phyloP scores from a whole-genome alignment of 92 coral and sea anemone species.

The Paramuricea clavata region DNA sequence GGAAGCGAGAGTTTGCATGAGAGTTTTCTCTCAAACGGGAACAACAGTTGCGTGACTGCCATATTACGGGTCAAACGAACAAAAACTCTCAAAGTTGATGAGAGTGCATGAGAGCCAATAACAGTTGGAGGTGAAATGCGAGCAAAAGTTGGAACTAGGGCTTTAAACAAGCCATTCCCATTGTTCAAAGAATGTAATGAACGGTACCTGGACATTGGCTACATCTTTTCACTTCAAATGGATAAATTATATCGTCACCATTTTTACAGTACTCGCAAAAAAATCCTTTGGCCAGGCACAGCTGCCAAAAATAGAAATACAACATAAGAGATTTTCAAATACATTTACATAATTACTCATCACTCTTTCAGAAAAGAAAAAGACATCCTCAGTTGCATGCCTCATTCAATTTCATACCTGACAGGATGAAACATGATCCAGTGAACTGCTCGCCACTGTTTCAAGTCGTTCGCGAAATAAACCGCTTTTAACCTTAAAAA shows the following conservation, averaged over 20 bases:
- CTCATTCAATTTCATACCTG: slow-evolving; percentile 10
- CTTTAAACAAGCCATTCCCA: no score
- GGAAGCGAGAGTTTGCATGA: no score
- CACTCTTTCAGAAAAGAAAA: neutral
- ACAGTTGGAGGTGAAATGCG: no score
- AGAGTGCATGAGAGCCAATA: no score
- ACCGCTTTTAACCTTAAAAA: slow-evolving; percentile 43
- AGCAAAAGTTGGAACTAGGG: no score
- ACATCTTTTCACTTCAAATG: slow-evolving; percentile 85
- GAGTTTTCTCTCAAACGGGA: no score
- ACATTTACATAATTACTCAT: neutral
- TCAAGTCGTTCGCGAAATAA: slow-evolving; percentile 35
- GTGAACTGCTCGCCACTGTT: neutral
- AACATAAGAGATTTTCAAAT: neutral
- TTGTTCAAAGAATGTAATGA: neutral
- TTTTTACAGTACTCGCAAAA: slow-evolving; percentile 96
- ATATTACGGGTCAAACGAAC: no score
- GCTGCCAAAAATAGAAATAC: slow-evolving; percentile 51
- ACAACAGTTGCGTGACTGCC: no score
- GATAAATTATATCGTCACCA: slow-evolving; percentile 91
- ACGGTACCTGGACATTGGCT: slow-evolving; percentile 78
- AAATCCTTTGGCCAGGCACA: slow-evolving; percentile 97
- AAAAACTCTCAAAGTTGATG: no score
- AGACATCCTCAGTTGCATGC: neutral
- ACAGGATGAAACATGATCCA: slow-evolving; percentile 43